phyloP scores from a whole-genome alignment of 53 echinoderm and acorn worm genomes.

The Holothuria leucospilota region DNA sequence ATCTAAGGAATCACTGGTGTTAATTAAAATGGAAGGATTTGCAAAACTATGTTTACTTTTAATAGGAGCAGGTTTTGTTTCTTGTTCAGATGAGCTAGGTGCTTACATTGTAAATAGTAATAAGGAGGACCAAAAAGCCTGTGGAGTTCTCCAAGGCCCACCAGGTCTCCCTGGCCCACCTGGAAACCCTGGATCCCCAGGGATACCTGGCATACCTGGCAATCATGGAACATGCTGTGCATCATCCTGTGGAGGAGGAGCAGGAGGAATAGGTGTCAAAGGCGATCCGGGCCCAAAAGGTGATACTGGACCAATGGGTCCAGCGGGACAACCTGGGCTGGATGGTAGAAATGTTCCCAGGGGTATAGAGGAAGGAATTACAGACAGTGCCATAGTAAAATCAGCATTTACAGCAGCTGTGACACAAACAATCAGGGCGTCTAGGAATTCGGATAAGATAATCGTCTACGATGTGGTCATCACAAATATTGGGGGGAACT shows the following conservation, averaged over 20 bases:
- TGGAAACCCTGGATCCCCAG: slow-evolving; percentile 74
- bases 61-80: not conserved
- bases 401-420: slow-evolving; percentile 81
- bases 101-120: slow-evolving; percentile 7
- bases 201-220: slow-evolving; percentile 81
- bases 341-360: slow-evolving; percentile 75
- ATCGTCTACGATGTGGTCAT: slow-evolving; percentile 78
- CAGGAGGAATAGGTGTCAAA: not conserved
- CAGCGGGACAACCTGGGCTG: slow-evolving; percentile 62
- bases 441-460: slow-evolving; percentile 63
- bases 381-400: slow-evolving; percentile 28
- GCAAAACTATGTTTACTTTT: not conserved
- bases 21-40: slow-evolving; percentile 12
- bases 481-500: slow-evolving; percentile 74
- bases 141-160: slow-evolving; percentile 53
- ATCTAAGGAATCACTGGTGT: not conserved
- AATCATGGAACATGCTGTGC: slow-evolving; percentile 74
- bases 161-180: slow-evolving; percentile 70
- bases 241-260: slow-evolving; percentile 8
- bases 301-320: slow-evolving; percentile 48
- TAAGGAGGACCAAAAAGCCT: not conserved
- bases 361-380: slow-evolving; percentile 61
- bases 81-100: slow-evolving; percentile 15
- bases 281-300: slow-evolving; percentile 65
- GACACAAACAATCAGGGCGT: slow-evolving; percentile 73